phyloP scores from a whole-genome alignment of 2,797 vertebrate species.

The Catharus ustulatus region DNA sequence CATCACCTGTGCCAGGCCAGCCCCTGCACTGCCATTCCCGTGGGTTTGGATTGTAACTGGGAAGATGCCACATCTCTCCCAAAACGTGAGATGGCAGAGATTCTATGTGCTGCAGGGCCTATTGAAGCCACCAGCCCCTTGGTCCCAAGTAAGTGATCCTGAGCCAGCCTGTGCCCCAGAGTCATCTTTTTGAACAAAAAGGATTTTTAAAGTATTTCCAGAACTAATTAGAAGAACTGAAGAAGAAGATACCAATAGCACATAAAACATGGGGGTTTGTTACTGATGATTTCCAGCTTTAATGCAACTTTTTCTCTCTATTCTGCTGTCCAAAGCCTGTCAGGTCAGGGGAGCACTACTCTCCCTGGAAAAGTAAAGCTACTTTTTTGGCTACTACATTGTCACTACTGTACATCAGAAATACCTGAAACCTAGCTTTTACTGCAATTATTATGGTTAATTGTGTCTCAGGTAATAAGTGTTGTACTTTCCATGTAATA shows the following conservation, averaged over 20 bases:
- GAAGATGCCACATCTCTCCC: background rate
- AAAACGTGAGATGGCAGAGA: background rate
- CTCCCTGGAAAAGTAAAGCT: background rate
- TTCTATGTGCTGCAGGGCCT: background rate
- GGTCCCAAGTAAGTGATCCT: background rate
- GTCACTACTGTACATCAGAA: background rate
- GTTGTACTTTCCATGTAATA: background rate
- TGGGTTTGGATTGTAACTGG: background rate
- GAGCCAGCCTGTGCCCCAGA: background rate
- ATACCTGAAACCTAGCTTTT: background rate
- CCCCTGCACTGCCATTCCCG: rapidly evolving
- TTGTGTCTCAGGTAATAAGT: background rate
- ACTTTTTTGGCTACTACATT: background rate
- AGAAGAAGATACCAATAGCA: background rate
- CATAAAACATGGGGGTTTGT: background rate
- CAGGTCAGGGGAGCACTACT: background rate
- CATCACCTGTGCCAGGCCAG: background rate
- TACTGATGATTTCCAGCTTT: background rate
- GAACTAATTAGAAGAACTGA: background rate
- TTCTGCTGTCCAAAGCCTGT: background rate
- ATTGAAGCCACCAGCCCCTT: background rate
- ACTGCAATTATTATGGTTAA: background rate
- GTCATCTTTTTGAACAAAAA: background rate
- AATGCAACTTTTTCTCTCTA: background rate
- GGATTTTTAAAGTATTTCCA: background rate